A percentile compares a stretch with the other conserved stretches of the same genome.
Evolutionary conservation across 2,888 invertebrate species (phyloP).

Genomic region (Busseola fusca): DNA sequence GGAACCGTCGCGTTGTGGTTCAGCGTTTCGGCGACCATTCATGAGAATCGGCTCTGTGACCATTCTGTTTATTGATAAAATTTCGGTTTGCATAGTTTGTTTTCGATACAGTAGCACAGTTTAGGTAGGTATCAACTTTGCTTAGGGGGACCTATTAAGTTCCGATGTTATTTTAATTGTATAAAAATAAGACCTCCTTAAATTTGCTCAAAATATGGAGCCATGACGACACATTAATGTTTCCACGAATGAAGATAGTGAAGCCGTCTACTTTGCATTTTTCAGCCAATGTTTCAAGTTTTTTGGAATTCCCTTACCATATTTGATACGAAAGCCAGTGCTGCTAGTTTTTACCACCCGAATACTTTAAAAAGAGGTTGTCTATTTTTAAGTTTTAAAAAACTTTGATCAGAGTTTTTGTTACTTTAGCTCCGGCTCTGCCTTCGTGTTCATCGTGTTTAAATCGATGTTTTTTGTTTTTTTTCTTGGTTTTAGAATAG

Average conservation of each 20-base stretch:
- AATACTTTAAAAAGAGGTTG: conserved; percentile 2
- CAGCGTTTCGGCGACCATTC: conserved; percentile 57
- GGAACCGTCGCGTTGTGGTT: conserved; percentile 58
- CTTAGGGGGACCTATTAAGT: background rate
- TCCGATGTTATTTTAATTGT: conserved; percentile 14
- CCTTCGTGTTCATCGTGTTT: conserved; percentile 2
- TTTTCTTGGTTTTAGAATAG: background rate
- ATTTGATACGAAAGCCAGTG: background rate
- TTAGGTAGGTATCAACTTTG: background rate
- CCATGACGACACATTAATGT: conserved; percentile 5
- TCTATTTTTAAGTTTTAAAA: conserved; percentile 10
- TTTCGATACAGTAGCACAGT: background rate
- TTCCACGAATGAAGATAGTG: background rate
- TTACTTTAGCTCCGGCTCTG: conserved; percentile 17
- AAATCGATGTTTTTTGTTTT: background rate
- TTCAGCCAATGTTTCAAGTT: background rate
- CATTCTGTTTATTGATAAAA: conserved; percentile 50
- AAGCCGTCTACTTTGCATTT: background rate
- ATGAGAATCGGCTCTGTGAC: conserved; percentile 53
- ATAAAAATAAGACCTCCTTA: conserved; percentile 16
- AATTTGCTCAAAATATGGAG: too few relatives aligned
- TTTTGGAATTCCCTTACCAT: background rate
- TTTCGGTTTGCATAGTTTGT: conserved; percentile 13
- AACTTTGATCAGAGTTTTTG: conserved; percentile 21
- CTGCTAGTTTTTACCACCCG: conserved; percentile 16